Conservation (phyloP, 2,113 vertebrate species). For the Lepisosteus osseus region DNA sequence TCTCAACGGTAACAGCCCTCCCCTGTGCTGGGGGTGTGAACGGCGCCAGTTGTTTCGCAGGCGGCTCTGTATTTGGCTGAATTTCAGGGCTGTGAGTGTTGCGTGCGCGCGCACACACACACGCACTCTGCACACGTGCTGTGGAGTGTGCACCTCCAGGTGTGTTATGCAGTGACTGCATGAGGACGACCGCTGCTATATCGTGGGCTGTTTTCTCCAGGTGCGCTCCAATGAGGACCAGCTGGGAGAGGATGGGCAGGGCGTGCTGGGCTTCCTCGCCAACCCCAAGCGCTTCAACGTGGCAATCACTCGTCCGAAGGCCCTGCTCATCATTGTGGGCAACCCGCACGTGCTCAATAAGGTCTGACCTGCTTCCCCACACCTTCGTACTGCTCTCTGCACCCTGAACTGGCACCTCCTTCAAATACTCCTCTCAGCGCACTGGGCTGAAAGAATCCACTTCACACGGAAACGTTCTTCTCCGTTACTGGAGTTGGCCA, state of each 20-base stretch:
- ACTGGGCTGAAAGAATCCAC: too few relatives aligned
- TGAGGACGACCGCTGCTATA: not conserved
- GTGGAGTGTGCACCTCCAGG: not conserved
- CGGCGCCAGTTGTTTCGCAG: not conserved
- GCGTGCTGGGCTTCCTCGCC: conserved; percentile 77
- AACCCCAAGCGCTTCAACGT: conserved; percentile 94
- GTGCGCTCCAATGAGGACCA: conserved; percentile 78
- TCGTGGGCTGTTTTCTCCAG: conserved; percentile 47
- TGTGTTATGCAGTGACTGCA: not conserved
- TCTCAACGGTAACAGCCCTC: conserved; percentile 75
- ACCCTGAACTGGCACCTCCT: too few relatives aligned
- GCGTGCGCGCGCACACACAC: too few relatives aligned
- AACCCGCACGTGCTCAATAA: conserved; percentile 85
- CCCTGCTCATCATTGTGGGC: conserved; percentile 83
- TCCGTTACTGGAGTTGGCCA: too few relatives aligned
- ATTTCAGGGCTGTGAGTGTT: not conserved
- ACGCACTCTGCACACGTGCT: too few relatives aligned
- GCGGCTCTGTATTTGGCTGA: not conserved
- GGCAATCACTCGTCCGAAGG: conserved; percentile 87
- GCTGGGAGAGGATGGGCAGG: conserved; percentile 59
- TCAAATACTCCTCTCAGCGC: too few relatives aligned
- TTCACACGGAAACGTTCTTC: too few relatives aligned
- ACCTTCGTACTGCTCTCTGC: too few relatives aligned
- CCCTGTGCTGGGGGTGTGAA: not conserved
- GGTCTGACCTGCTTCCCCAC: conserved; percentile 49